A percentile compares a stretch with the other conserved stretches of the same genome.
Evolutionary conservation across 2,113 vertebrate species (phyloP).

Genomic region (Pleuronectes platessa): DNA sequence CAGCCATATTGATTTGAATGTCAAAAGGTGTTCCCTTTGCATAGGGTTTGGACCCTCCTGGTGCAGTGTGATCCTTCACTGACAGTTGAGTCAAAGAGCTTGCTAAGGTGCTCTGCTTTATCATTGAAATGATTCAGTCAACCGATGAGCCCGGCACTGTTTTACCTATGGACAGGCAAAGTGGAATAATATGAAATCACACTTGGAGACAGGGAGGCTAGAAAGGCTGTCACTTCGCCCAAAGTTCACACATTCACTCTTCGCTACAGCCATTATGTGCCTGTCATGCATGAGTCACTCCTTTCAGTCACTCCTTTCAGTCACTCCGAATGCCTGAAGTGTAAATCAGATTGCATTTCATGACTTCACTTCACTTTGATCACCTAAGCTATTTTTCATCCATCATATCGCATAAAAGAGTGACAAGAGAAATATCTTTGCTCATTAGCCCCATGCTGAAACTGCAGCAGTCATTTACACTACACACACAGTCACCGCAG

Average conservation of each 20-base stretch:
- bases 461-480: slow-evolving; percentile 75
- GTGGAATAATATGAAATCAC: slow-evolving; percentile 32
- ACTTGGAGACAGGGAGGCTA: slow-evolving; percentile 16
- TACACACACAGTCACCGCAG: slow-evolving; percentile 66
- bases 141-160: slow-evolving; percentile 17
- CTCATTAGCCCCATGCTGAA: slow-evolving; percentile 75
- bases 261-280: slow-evolving; percentile 30
- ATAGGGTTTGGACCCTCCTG: slow-evolving; percentile 53
- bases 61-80: slow-evolving; percentile 61
- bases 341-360: slow-evolving; percentile 46
- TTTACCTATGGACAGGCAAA: slow-evolving; percentile 32
- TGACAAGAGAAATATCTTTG: slow-evolving; percentile 70
- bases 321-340: slow-evolving; percentile 34
- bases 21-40: slow-evolving; percentile 76
- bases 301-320: slow-evolving; percentile 28
- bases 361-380: slow-evolving; percentile 55
- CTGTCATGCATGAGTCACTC: slow-evolving; percentile 45
- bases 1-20: slow-evolving; percentile 77
- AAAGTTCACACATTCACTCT: slow-evolving; percentile 41
- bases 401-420: slow-evolving; percentile 57
- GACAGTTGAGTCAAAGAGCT: slow-evolving; percentile 56
- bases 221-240: slow-evolving; percentile 30
- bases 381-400: slow-evolving; percentile 58
- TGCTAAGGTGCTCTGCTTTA: slow-evolving; percentile 60
- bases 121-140: slow-evolving; percentile 66